These are phyloP conservation scores for Panurus biarmicus DNA, from an alignment of 2,113 vertebrate species.

Conservation along the genomic window DNA sequence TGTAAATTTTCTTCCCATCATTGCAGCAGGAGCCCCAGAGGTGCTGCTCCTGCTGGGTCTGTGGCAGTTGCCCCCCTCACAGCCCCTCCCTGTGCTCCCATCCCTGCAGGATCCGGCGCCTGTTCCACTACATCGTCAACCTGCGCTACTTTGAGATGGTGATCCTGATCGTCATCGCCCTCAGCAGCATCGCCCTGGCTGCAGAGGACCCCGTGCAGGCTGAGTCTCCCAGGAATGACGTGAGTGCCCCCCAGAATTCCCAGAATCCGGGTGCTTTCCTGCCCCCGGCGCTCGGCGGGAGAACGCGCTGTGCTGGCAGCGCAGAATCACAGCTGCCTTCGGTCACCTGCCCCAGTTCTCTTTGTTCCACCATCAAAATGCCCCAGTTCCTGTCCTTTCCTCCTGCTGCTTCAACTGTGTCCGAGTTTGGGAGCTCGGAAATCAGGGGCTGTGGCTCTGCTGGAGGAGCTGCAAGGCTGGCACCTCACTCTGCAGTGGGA, in stretches of 20 bases:
- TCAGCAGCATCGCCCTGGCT: constrained; percentile 95
- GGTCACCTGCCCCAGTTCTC: fast-evolving
- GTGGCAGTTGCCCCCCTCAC: not conserved
- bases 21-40: not conserved
- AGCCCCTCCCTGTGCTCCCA: not conserved
- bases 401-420: not conserved
- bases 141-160: constrained; percentile 96
- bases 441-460: not conserved
- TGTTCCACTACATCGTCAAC: constrained; percentile 92
- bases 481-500: fast-evolving
- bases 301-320: fast-evolving
- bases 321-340: not conserved
- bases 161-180: constrained; percentile 90
- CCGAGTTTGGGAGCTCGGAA: not conserved
- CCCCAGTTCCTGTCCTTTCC: not conserved
- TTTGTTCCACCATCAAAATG: not conserved
- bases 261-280: not conserved
- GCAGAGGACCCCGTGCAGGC: constrained; percentile 93
- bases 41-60: not conserved
- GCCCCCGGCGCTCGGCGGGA: not conserved
- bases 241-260: constrained; percentile 53
- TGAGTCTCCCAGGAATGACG: constrained; percentile 85
- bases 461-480: not conserved
- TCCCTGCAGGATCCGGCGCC: constrained; percentile 80
- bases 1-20: not conserved